Evolutionary conservation across 2,113 vertebrate species (phyloP).

Genomic region (Gadus chalcogrammus): DNA sequence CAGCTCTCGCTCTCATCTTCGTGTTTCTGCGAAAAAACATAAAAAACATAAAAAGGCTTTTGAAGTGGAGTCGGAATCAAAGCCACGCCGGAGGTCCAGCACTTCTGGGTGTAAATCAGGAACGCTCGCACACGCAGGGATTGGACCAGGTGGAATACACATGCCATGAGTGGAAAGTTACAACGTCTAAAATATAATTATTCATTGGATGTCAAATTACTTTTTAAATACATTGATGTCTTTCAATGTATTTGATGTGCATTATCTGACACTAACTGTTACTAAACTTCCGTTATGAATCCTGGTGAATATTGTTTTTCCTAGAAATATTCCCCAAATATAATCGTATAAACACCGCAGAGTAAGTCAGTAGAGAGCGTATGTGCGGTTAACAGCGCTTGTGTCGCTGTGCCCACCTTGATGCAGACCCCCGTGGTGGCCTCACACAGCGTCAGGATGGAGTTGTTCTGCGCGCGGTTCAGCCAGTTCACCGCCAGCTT

Average conservation of each 20-base stretch:
- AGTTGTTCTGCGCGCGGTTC: constrained; percentile 94
- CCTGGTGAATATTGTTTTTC: too few species aligned
- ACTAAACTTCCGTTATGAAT: too few species aligned
- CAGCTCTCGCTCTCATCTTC: constrained; percentile 95
- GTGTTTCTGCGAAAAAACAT: constrained; percentile 83
- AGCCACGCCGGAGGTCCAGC: too few species aligned
- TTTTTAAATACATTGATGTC: too few species aligned
- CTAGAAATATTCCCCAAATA: not conserved
- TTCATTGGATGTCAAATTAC: too few species aligned
- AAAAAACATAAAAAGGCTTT: not conserved
- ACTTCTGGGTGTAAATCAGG: too few species aligned
- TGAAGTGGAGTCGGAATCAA: not conserved
- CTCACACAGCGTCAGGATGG: constrained; percentile 92
- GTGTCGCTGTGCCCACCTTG: constrained; percentile 73
- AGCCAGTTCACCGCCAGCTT: constrained; percentile 98
- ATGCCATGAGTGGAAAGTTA: too few species aligned
- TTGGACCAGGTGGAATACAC: too few species aligned
- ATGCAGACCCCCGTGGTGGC: constrained; percentile 94
- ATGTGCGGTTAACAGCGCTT: not conserved
- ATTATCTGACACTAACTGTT: too few species aligned
- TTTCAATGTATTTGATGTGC: too few species aligned
- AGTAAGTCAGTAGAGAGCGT: not conserved
- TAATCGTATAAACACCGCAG: not conserved
- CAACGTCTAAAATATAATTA: too few species aligned
- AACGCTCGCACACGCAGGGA: too few species aligned